Evolutionary conservation across 2,113 vertebrate species (phyloP).

Genomic region (Caranx melampygus): DNA sequence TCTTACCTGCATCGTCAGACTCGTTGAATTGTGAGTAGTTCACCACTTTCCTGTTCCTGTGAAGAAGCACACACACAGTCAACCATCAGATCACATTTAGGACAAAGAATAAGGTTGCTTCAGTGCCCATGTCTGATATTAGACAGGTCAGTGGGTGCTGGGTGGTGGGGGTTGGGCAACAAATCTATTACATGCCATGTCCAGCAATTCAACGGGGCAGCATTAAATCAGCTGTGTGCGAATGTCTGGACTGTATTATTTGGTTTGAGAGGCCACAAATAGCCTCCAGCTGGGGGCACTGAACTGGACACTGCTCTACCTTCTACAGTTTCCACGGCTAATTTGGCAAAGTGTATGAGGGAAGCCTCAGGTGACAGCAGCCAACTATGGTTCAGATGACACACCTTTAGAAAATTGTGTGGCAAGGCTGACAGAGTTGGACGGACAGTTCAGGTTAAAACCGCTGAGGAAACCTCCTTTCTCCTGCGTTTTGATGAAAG

Average conservation of each 20-base stretch:
- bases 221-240: background rate
- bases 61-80: constrained; percentile 32
- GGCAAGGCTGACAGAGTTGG: background rate
- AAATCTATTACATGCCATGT: background rate
- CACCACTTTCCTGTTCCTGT: constrained; percentile 98
- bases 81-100: constrained; percentile 14
- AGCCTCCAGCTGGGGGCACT: constrained; percentile 10
- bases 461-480: background rate
- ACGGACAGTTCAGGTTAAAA: background rate
- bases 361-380: constrained; percentile 56
- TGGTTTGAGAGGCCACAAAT: constrained; percentile 1
- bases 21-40: constrained; percentile 99
- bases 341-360: constrained; percentile 51
- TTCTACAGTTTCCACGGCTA: constrained; percentile 63
- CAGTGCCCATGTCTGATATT: background rate
- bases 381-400: constrained; percentile 42
- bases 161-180: background rate
- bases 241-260: background rate
- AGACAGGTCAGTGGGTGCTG: background rate
- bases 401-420: background rate
- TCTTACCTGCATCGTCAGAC: constrained; percentile 91
- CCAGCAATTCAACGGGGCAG: background rate
- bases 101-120: constrained; percentile 6
- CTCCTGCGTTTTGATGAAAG: background rate
- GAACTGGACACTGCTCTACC: constrained; percentile 46